These are phyloP conservation scores for Ctenosaura bakeri DNA, from an alignment of 2,797 vertebrate genomes.

Conservation along the genomic window DNA sequence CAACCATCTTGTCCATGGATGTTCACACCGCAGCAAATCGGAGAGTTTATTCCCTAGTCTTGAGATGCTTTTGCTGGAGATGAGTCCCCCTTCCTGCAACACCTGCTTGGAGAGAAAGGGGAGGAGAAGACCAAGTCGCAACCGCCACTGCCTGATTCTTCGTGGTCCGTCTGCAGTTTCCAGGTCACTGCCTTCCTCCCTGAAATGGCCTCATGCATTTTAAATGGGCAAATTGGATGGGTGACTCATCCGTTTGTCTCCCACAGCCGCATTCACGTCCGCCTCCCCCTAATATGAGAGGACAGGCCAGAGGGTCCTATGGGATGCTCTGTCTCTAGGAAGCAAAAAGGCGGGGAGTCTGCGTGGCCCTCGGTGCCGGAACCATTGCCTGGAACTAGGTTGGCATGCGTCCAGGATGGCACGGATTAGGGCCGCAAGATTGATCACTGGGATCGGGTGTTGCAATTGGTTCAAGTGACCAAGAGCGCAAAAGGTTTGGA, in stretches of 20 bases:
- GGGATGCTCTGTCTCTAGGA: background rate
- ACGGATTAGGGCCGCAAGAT: no score
- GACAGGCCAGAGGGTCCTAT: background rate
- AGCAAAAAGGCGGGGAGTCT: background rate
- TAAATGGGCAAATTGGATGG: background rate
- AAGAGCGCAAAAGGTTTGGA: no score
- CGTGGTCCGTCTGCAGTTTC: background rate
- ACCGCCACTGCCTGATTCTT: background rate
- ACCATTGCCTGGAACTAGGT: constrained; percentile 18
- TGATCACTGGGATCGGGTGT: background rate
- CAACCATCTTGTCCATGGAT: no score
- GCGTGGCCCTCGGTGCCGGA: background rate
- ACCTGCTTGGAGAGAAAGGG: background rate
- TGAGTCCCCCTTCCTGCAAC: background rate
- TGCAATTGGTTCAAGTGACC: no score
- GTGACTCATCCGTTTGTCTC: background rate
- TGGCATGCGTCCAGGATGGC: background rate
- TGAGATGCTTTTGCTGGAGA: background rate
- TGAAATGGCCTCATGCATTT: background rate
- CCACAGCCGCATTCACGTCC: background rate
- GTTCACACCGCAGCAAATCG: background rate
- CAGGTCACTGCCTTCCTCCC: background rate
- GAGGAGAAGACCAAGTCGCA: no score
- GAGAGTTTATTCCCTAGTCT: background rate
- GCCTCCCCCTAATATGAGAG: background rate